phyloP scores from a whole-genome alignment of 2,113 vertebrate species.

The Solea solea region DNA sequence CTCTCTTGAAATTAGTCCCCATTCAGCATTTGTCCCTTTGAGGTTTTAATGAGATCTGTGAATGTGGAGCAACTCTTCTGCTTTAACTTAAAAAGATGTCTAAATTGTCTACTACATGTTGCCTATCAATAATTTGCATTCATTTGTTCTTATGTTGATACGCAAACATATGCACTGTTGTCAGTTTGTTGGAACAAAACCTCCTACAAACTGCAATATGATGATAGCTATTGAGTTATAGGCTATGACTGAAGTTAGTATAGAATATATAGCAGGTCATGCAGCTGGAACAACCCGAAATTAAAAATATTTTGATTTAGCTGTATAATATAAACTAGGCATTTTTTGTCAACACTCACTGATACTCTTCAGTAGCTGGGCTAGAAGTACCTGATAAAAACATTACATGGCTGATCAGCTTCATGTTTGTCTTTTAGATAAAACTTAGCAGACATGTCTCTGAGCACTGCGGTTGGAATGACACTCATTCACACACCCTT shows the following conservation, averaged over 20 bases:
- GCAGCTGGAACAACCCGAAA: no score
- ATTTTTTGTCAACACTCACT: no score
- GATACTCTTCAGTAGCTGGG: no score
- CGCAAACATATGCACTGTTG: neutral
- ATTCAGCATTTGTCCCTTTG: conserved; percentile 59
- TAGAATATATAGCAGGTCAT: no score
- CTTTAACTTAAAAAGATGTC: conserved; percentile 25
- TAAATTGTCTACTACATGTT: neutral
- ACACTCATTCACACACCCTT: conserved; percentile 34
- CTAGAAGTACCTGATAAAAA: no score
- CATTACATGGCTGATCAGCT: no score
- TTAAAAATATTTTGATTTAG: no score
- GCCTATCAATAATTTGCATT: neutral
- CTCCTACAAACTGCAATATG: no score
- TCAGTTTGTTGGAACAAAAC: neutral
- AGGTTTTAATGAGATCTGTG: conserved; percentile 61
- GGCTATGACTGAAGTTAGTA: no score
- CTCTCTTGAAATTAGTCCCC: conserved; percentile 59
- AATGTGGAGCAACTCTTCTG: conserved; percentile 43
- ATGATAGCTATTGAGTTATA: no score
- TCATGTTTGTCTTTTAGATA: neutral
- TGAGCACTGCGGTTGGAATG: conserved; percentile 21
- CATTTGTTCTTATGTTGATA: neutral
- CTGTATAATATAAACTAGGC: no score
- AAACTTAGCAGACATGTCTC: neutral